These are phyloP conservation scores for Columba livia DNA, from an alignment of 2,113 vertebrate species.

Conservation along the genomic window DNA sequence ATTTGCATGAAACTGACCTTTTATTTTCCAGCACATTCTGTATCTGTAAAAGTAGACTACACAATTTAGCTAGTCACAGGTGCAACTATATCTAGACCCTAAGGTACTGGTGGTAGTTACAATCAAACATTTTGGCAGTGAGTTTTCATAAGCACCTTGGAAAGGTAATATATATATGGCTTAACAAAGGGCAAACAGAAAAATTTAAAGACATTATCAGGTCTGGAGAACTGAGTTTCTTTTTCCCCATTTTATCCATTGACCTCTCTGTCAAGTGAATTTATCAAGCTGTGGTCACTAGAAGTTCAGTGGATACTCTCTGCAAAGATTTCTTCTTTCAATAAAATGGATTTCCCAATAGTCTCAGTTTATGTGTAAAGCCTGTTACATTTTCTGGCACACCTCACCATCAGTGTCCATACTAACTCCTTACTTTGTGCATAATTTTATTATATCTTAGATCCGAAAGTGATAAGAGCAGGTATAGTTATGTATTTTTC, in stretches of 20 bases:
- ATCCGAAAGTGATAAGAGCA: neutral
- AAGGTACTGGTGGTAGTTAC: neutral
- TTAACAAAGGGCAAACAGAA: neutral
- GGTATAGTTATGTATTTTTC: neutral
- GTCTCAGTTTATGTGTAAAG: neutral
- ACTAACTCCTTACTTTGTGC: neutral
- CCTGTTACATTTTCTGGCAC: neutral
- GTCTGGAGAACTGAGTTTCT: neutral
- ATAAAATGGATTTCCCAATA: neutral
- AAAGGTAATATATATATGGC: neutral
- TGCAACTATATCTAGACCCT: neutral
- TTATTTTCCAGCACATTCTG: neutral
- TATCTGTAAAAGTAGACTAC: neutral
- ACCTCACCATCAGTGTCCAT: neutral
- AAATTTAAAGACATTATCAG: neutral
- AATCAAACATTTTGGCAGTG: neutral
- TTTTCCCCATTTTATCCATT: neutral
- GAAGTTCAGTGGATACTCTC: neutral
- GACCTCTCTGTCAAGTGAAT: neutral
- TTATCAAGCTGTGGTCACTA: neutral
- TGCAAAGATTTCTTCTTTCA: neutral
- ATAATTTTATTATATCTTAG: neutral
- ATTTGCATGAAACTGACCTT: neutral
- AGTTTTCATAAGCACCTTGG: neutral
- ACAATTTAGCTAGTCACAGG: neutral